A percentile compares a stretch with the other conserved stretches of the same genome.
Evolutionary conservation across 2,797 vertebrate genomes (phyloP).

Genomic region (Gymnothorax javanicus): DNA sequence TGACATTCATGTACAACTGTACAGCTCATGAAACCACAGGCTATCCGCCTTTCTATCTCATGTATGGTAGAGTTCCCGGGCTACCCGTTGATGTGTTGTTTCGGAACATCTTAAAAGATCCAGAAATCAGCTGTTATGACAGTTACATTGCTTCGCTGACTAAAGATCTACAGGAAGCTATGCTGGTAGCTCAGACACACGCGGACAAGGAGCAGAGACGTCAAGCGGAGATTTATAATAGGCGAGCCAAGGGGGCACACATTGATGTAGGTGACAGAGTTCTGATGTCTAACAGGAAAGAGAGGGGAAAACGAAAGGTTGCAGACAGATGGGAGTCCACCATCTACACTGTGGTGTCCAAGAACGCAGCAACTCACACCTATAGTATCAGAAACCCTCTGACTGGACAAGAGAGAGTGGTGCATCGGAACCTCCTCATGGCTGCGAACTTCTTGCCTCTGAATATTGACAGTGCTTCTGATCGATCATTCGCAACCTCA

Average conservation of each 20-base stretch:
- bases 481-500: not conserved
- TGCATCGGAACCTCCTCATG: not conserved
- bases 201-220: constrained; percentile 11
- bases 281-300: too few relatives aligned
- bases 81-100: constrained; percentile 29
- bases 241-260: not conserved
- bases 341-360: not conserved
- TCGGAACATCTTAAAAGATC: constrained; percentile 15
- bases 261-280: too few relatives aligned
- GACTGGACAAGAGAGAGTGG: not conserved
- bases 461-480: not conserved
- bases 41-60: constrained; percentile 29
- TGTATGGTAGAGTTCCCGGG: constrained; percentile 36
- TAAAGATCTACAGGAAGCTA: constrained; percentile 21
- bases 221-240: constrained; percentile 27
- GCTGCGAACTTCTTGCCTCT: not conserved
- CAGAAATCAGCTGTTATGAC: constrained; percentile 17
- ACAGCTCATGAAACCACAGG: constrained; percentile 25
- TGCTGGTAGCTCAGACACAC: constrained; percentile 6
- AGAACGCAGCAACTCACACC: not conserved
- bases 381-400: not conserved
- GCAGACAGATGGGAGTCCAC: too few relatives aligned
- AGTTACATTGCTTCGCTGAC: constrained; percentile 23
- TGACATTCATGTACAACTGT: constrained; percentile 36
- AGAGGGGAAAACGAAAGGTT: too few relatives aligned